Percentiles rank a stretch among this genome's conserved stretches.
Evolutionary conservation across 2,797 vertebrate species (phyloP).

Genomic region (Rhinophrynus dorsalis): DNA sequence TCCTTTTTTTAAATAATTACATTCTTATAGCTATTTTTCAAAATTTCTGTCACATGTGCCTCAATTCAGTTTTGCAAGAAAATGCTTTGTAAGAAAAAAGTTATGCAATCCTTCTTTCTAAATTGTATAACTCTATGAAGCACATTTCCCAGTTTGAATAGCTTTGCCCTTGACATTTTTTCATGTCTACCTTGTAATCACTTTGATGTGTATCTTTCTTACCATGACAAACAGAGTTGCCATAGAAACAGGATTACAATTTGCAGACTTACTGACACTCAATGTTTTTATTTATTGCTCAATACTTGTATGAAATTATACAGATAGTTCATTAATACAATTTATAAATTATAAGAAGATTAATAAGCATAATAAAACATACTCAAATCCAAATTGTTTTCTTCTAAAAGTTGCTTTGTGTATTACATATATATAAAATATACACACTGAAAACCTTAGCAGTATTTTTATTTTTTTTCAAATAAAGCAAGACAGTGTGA

Average conservation of each 20-base stretch:
- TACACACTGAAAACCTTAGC: no score
- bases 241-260: slow-evolving; percentile 23
- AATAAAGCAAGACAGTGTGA: no score
- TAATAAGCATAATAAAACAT: no score
- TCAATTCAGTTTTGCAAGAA: no score
- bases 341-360: background rate
- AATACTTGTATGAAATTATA: background rate
- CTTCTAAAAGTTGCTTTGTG: no score
- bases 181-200: slow-evolving; percentile 16
- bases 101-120: background rate
- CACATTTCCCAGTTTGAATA: background rate
- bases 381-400: no score
- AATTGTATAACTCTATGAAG: background rate
- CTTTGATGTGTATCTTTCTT: slow-evolving; percentile 5
- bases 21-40: no score
- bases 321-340: background rate
- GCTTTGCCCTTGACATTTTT: background rate
- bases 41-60: no score
- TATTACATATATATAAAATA: no score
- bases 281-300: slow-evolving; percentile 17
- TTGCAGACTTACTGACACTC: slow-evolving; percentile 8
- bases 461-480: no score
- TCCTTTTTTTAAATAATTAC: background rate
- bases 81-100: no score
- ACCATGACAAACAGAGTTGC: background rate